Evolutionary conservation across 2,888 invertebrate species (phyloP).

Genomic region (Lottia gigantea): DNA sequence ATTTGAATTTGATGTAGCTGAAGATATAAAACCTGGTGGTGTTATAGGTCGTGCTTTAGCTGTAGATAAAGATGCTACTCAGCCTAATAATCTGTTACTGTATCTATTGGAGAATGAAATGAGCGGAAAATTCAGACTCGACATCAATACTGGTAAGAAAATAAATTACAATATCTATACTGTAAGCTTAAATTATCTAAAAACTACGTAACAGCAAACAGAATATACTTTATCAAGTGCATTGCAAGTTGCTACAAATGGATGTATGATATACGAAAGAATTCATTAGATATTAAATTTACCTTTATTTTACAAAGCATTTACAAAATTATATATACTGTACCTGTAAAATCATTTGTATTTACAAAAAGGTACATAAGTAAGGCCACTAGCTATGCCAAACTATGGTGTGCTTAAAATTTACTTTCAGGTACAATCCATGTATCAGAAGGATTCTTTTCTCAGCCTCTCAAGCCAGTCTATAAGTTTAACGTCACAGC

Average conservation of each 20-base stretch:
- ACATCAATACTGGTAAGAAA: conserved; percentile 33
- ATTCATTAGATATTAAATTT: no score
- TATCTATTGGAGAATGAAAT: conserved; percentile 35
- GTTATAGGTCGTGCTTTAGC: conserved; percentile 32
- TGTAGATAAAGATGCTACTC: conserved; percentile 33
- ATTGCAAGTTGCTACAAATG: no score
- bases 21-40: conserved; percentile 28
- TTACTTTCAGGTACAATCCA: conserved; percentile 26
- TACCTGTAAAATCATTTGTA: no score
- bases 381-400: no score
- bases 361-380: no score
- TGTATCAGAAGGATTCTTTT: conserved; percentile 34
- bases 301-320: no score
- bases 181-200: no score
- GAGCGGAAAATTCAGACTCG: conserved; percentile 37
- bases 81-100: conserved; percentile 37
- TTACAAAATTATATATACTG: no score
- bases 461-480: conserved; percentile 28
- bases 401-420: not conserved
- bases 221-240: no score
- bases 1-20: conserved; percentile 21
- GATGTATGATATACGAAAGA: no score
- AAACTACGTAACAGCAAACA: no score
- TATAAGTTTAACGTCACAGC: conserved; percentile 32
- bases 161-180: no score